Evolutionary conservation across 2,888 invertebrate genomes (phyloP), one percentile per base, ranked within the genome.

Genomic region (Drosophila seclusa): DNA sequence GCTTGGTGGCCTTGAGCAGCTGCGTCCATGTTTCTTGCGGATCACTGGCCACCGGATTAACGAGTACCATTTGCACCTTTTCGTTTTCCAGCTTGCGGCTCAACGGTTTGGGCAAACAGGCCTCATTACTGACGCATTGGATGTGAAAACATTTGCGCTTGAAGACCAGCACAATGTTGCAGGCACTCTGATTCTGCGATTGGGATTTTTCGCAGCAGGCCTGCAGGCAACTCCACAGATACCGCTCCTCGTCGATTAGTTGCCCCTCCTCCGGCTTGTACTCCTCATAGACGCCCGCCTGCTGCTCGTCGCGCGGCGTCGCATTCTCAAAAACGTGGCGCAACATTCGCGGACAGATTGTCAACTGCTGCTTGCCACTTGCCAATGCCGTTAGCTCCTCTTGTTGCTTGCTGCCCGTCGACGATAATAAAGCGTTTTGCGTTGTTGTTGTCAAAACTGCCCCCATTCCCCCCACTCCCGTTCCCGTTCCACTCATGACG

Each of bases 101-200:
- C 62, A 95, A 94, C 52, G 94, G 94, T 24, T 95, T 94, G 0
- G 97, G 97, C 75, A 96, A 88, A 86, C 97, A 97, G 36, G 95
- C 93, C 87, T 96, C 96, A 89, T 96, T 95, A 82, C 94, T 96
- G 7, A 93, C 94, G 92, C 97, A 97, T 69, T 95, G 94, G 24
- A 97, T 95, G 92, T 97, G 96, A 91, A 95, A 97, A 91, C 98
- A 98, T 73, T 95, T 95, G 27, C 94, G 93, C 87, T 97, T 96
- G 80, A 95, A 95, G 92, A 96, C 95, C 90, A 98, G 95, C 5
- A 96, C 97, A 74, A 97, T 95, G 92, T 98, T 96, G 91, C 98
- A 98, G 16, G 88, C 42, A 57, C 31, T 65, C 31, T 49, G 68
- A 27, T 76, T 78, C 18, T 38, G 63, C 5, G 40, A 42, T 24